A percentile compares a stretch with the other conserved stretches of the same genome.
phyloP scores from a whole-genome alignment of 2,797 vertebrate species.

The Siniperca scherzeri region DNA sequence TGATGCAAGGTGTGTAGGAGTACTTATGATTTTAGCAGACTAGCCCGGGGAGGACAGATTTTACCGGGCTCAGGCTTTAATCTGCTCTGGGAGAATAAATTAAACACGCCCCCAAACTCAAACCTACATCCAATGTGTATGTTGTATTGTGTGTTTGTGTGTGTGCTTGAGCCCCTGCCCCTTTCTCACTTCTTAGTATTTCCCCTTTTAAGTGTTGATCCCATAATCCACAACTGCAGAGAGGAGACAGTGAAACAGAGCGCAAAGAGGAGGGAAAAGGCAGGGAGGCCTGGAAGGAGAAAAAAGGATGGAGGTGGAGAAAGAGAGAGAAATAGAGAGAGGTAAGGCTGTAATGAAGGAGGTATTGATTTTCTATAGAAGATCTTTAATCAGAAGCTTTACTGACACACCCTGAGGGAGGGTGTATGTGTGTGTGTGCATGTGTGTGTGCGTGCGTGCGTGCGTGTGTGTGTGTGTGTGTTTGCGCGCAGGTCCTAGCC shows the following conservation, averaged over 20 bases:
- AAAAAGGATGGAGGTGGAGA: constrained; percentile 20
- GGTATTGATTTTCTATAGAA: constrained; percentile 73
- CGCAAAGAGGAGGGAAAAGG: neutral
- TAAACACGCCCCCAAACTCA: constrained; percentile 42
- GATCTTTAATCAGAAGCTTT: constrained; percentile 71
- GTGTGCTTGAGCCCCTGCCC: neutral
- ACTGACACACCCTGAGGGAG: constrained; percentile 41
- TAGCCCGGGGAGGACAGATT: constrained; percentile 39
- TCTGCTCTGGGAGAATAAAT: constrained; percentile 54
- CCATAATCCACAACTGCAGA: constrained; percentile 39
- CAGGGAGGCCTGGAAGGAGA: constrained; percentile 12
- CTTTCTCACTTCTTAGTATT: constrained; percentile 12
- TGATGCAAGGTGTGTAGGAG: constrained; percentile 41
- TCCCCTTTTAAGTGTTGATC: constrained; percentile 35
- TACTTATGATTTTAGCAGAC: constrained; percentile 43
- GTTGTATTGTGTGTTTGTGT: constrained; percentile 10
- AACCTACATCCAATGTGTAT: constrained; percentile 16
- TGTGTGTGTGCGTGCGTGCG: constrained; percentile 10
- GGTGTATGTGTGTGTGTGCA: constrained; percentile 21
- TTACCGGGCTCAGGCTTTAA: constrained; percentile 50
- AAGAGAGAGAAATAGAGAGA: constrained; percentile 22
- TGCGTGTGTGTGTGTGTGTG: constrained; percentile 14
- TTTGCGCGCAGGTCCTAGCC: neutral
- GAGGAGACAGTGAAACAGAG: neutral
- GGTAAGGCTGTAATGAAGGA: constrained; percentile 52